A percentile compares a stretch with the other conserved stretches of the same genome.
Conservation (phyloP, 1,140 invertebrate genomes). For the Drosophila lacteicornis region DNA sequence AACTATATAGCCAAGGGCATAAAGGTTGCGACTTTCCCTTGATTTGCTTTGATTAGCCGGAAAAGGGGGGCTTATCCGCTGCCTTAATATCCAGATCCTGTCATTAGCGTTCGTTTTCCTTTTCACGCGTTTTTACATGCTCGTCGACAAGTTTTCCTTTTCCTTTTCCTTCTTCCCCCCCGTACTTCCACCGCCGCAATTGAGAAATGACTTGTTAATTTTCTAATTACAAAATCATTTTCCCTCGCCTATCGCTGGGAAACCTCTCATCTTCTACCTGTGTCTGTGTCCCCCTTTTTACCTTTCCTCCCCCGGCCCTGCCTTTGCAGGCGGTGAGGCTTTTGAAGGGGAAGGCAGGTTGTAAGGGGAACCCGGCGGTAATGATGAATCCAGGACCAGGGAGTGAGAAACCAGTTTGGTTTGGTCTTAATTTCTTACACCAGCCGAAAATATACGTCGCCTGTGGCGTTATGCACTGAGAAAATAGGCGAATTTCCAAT, state of each 20-base stretch:
- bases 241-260: conserved; percentile 14
- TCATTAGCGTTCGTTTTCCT: conserved; percentile 11
- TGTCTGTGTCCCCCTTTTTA: conserved; percentile 12
- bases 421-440: conserved; percentile 78
- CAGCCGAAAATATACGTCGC: conserved; percentile 46
- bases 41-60: conserved; percentile 55
- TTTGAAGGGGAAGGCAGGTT: conserved; percentile 42
- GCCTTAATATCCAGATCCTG: not conserved
- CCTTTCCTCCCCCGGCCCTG: conserved; percentile 10
- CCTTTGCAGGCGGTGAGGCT: conserved; percentile 18
- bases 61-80: conserved; percentile 9
- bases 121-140: conserved; percentile 50
- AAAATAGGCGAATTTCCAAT: not conserved
- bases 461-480: conserved; percentile 31
- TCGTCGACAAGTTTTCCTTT: conserved; percentile 9
- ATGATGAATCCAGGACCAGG: conserved; percentile 16
- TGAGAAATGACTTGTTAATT: conserved; percentile 74
- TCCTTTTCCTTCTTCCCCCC: conserved; percentile 8
- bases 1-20: not conserved
- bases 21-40: not conserved
- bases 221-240: conserved; percentile 76
- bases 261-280: conserved; percentile 46
- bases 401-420: conserved; percentile 68
- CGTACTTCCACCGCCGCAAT: conserved; percentile 16
- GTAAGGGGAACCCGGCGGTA: conserved; percentile 4